Base-by-base conservation (phyloP, 1,140 invertebrate species). In the Ceratina calcarata region DNA sequence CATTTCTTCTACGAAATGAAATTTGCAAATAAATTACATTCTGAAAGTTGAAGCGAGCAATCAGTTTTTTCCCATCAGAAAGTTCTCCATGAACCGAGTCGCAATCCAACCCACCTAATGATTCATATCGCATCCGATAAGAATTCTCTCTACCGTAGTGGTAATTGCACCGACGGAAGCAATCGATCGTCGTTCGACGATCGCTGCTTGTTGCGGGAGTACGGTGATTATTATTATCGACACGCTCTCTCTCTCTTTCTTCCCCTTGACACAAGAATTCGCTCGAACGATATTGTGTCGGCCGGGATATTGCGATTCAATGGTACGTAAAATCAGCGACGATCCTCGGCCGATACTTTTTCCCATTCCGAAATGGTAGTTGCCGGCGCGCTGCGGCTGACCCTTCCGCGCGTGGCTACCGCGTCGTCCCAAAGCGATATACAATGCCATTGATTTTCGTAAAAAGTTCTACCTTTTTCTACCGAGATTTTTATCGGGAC, bases 231-330 rank as follows among this genome's bases (percentile, higher is more conserved):
- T 81, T 75, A 75, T 49, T 80, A 80, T 81, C 49, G 74, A 66
- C 53, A 22, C 37, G 18, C 6, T 27, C n/a, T 4, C 18, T 57
- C 7, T 0, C 37, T 27, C 24, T 18, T 24, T 7, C 32, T 22
- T 51, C 69, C 58, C n/a, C 16, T n/a, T 4, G 66, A 45, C 7
- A 45, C 37, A 45, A 45, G 37, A 6, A 45, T 45, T 10, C 10
- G 37, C 37, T 45, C 58, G 61, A 78, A 78, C 79, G 74, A 70
- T 77, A 45, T 37, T 20, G n/a, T 2, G 3, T 2, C 20, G 24
- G 2, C 7, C 4, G 69, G 68, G 64, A 73, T 82, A 82, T 82
- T 82, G 76, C 80, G 68, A 73, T 79, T 62, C 80, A 82, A 79
- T 82, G 76, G 18, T 73, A 68, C 67, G 80, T 79, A 53, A 82